Conservation (phyloP, 2,888 invertebrate species). For the Rotaria socialis region DNA sequence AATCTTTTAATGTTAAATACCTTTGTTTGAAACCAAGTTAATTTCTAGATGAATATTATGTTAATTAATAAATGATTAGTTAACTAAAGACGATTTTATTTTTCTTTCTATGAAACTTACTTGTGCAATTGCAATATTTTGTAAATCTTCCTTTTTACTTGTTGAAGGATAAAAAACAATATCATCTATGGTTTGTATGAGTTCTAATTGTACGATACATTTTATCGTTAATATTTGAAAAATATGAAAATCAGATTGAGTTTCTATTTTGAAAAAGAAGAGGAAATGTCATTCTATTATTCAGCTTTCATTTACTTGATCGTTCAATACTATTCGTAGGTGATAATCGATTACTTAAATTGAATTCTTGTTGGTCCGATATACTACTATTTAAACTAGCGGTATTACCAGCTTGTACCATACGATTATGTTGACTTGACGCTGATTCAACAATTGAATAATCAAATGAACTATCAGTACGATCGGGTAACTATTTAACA, state of each 20-base stretch:
- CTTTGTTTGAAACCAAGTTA: constrained; percentile 33
- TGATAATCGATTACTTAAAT: not conserved
- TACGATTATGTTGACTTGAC: not conserved
- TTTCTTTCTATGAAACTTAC: constrained; percentile 60
- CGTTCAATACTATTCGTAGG: not conserved
- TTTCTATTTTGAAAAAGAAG: not conserved
- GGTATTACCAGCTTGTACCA: not conserved
- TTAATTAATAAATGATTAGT: not conserved
- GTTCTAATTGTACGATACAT: constrained; percentile 90
- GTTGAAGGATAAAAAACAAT: constrained; percentile 95
- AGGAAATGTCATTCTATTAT: not conserved
- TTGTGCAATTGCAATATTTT: constrained; percentile 83
- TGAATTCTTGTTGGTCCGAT: not conserved
- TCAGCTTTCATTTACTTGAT: not conserved
- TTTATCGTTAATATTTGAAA: constrained; percentile 80
- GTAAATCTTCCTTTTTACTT: constrained; percentile 88
- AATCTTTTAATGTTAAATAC: not conserved
- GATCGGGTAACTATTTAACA: not conserved
- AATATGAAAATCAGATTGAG: constrained; percentile 58
- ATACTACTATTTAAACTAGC: constrained; percentile 10
- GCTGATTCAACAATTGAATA: constrained; percentile 1
- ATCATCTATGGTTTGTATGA: constrained; percentile 96
- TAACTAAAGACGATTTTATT: not conserved
- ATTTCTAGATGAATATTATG: constrained; percentile 11
- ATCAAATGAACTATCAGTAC: constrained; percentile 27